Base-by-base conservation (phyloP, 2,797 vertebrate genomes). In the Sitta carolinensis region DNA sequence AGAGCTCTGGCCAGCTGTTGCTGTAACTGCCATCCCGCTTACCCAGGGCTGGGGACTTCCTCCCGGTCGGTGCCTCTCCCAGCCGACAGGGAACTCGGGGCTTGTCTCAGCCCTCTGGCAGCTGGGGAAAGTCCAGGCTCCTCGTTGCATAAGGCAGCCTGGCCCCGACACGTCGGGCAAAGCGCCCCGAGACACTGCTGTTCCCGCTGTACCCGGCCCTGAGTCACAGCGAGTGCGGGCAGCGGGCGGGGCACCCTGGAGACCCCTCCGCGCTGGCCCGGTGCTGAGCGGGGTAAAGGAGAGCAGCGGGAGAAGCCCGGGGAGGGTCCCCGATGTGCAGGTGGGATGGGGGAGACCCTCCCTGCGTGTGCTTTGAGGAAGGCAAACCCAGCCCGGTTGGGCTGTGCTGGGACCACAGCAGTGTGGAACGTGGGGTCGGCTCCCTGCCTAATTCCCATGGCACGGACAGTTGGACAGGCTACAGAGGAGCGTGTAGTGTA, bases 401-500 rank as follows among this genome's bases (percentile, higher is more conserved):
- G 19, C 27, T 1, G 2, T 6, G 70, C 52, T 72, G 67, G 63
- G 47, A 43, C 15, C 72, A 2, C 23, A 4, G 1, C 1, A 1
- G n/a, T 1, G 20, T 1, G 48, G 43, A 5, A 4, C 1, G 0
- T 0, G 7, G 67, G 29, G 16, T n/a, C 0, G 0, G 34, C 9
- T 68, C 3, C 3, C 3, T 34, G 64, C 61, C n/a, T 26, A 5
- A 12, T 29, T 50, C n/a, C 59, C 20, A 1, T 3, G 23, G 76
- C 19, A 12, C 4, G 16, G 58, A 5, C 3, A 11, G 2, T 0
- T 2, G 61, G 64, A 30, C 38, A 18, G 45, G 54, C 34, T 40
- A 1, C 10, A 23, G 47, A 3, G 1, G 34, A 36, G 21, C 0
- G 2, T 5, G 48, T 6, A n/a, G 38, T 19, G 15, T 48, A 36